Evolutionary conservation across 2,797 vertebrate genomes (phyloP), one percentile per base, ranked within the genome.

Genomic region (Sebastolobus altivelis): DNA sequence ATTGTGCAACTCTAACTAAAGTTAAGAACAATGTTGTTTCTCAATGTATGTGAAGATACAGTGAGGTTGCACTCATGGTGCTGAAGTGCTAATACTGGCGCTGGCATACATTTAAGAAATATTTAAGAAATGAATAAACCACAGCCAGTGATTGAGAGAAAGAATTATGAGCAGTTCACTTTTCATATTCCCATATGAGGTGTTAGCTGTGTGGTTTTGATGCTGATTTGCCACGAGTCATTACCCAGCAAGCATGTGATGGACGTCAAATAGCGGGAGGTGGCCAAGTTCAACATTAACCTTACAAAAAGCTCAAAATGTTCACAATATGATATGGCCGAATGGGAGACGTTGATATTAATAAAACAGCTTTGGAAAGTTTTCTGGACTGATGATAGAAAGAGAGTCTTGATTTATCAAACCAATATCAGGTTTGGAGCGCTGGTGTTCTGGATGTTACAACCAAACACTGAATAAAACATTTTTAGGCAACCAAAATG

Each of bases 201-300:
- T 67, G 56, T 60, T 25, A 74, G 54, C 77, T 22, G 29, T 78
- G 37, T 49, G 22, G 40, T 70, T 65, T 69, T 55, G 14, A 71
- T 31, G 54, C 65, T 37, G 69, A 70, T 73, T 73, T 65, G 14
- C n/a, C 67, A 63, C 14, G 43, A 71, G 54, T 80, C 65, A 75
- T 56, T 71, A 82, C 37, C 60, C 65, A 71, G 46, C 38, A 31
- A 69, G 31, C 12, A 31, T 68, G 33, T 61, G 60, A 66, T 70
- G 46, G 65, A 69, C 27, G 22, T 40, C 37, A 61, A 27, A 46
- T 43, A 67, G 66, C 12, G 4, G 13, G 27, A 76, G 11, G 20
- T 68, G 66, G 63, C 62, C 62, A 65, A 72, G 68, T 68, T 73
- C 63, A 73, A 72, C 72, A 75, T 62, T 29, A 58, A 74, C 20